These are phyloP conservation scores for Thymelicus lineola DNA, from an alignment of 2,888 invertebrate genomes.

Conservation along the genomic window DNA sequence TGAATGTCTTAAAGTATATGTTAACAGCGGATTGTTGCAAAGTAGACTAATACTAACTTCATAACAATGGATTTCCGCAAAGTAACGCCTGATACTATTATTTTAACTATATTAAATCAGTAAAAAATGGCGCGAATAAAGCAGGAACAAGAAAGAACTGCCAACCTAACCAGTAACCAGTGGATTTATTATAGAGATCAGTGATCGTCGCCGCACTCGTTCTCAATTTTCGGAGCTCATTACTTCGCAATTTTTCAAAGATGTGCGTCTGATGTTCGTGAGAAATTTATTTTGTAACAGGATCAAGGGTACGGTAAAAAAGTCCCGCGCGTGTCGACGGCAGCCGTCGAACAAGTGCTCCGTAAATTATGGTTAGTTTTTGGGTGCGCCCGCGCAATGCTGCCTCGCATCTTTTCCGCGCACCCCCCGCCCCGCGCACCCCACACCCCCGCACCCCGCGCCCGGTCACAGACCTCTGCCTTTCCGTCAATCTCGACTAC, in stretches of 20 bases:
- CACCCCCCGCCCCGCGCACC: conserved; percentile 54
- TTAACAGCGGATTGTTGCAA: too few species aligned
- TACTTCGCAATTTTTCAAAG: conserved; percentile 74
- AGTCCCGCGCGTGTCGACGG: conserved; percentile 76
- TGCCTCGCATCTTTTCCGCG: conserved; percentile 78
- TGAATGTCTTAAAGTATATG: too few species aligned
- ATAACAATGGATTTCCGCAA: too few species aligned
- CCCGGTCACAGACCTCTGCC: conserved; percentile 81
- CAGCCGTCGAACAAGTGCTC: conserved; percentile 78
- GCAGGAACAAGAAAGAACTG: background rate
- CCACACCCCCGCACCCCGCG: conserved; percentile 51
- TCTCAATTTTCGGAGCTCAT: conserved; percentile 71
- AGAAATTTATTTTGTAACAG: conserved; percentile 80
- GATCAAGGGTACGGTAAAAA: conserved; percentile 70
- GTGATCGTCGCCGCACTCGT: conserved; percentile 47
- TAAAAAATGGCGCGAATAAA: background rate
- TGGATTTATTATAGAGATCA: conserved; percentile 26
- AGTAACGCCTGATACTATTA: too few species aligned
- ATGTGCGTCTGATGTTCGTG: conserved; percentile 76
- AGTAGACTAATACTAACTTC: too few species aligned
- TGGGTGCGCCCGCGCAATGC: conserved; percentile 81
- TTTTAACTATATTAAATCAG: too few species aligned
- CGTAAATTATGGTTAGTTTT: conserved; percentile 86
- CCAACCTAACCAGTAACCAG: background rate
- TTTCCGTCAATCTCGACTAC: conserved; percentile 82